Evolutionary conservation across 2,888 invertebrate species (phyloP).

Genomic region (Darwinula stevensoni): DNA sequence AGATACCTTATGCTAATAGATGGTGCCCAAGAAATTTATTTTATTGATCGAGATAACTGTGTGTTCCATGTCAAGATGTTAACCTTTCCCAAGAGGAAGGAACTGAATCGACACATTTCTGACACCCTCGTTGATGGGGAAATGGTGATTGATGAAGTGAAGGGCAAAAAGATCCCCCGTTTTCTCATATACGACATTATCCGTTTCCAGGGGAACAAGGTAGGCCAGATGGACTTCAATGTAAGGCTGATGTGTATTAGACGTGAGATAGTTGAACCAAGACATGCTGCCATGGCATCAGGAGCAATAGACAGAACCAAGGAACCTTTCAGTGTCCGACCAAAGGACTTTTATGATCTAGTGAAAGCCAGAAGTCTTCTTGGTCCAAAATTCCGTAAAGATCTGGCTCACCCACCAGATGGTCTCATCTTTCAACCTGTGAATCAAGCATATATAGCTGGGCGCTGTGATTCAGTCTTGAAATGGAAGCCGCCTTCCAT

Average conservation of each 20-base stretch:
- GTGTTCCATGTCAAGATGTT: constrained; percentile 49
- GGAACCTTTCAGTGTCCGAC: constrained; percentile 70
- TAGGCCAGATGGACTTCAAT: constrained; percentile 45
- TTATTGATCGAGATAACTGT: constrained; percentile 80
- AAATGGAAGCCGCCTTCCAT: constrained; percentile 91
- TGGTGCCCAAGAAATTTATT: constrained; percentile 52
- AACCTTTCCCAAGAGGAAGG: constrained; percentile 42
- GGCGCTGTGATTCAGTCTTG: constrained; percentile 49
- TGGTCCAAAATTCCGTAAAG: constrained; percentile 45
- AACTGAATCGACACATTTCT: constrained; percentile 33
- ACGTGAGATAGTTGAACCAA: constrained; percentile 22
- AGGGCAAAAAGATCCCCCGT: constrained; percentile 41
- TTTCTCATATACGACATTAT: constrained; percentile 87
- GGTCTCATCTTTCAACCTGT: constrained; percentile 92
- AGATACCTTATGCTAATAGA: constrained; percentile 92
- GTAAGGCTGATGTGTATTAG: constrained; percentile 41
- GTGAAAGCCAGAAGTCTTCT: constrained; percentile 33
- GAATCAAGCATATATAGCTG: constrained; percentile 50
- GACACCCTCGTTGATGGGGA: constrained; percentile 88
- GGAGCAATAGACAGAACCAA: constrained; percentile 37
- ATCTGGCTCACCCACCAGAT: constrained; percentile 76
- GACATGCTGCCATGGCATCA: constrained; percentile 41
- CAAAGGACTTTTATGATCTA: constrained; percentile 74
- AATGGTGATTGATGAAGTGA: constrained; percentile 72
- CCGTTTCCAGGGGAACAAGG: constrained; percentile 41